Conservation (phyloP, 2,888 invertebrate species). For the Cryptus viduatorius region DNA sequence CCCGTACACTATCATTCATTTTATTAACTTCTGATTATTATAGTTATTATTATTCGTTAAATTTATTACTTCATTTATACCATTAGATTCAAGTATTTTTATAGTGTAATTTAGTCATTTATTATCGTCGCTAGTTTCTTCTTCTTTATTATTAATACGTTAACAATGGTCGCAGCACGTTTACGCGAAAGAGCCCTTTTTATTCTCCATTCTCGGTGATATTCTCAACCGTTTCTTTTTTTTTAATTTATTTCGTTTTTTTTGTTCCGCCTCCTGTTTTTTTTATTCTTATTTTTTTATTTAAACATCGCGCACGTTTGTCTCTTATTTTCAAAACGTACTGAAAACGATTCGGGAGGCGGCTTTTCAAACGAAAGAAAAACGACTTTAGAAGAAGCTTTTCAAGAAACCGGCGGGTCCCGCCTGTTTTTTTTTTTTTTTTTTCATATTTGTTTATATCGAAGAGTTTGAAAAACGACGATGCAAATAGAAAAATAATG, state of each 20-base stretch:
- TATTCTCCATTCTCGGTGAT: neutral
- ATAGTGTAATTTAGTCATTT: slow-evolving; percentile 57
- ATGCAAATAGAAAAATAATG: neutral
- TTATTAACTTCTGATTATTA: slow-evolving; percentile 49
- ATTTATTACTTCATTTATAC: slow-evolving; percentile 57
- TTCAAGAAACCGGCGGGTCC: slow-evolving; percentile 97
- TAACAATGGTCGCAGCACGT: slow-evolving; percentile 87
- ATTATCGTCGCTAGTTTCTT: slow-evolving; percentile 69
- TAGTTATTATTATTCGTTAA: slow-evolving; percentile 56
- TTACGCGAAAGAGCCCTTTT: slow-evolving; percentile 86
- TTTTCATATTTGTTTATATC: too few species aligned
- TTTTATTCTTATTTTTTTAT: slow-evolving; percentile 39
- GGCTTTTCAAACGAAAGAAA: slow-evolving; percentile 76
- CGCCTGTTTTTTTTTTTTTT: slow-evolving; percentile 87
- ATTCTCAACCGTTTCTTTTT: slow-evolving; percentile 40
- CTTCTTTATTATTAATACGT: slow-evolving; percentile 85
- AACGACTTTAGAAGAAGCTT: slow-evolving; percentile 94
- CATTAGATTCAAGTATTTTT: slow-evolving; percentile 57
- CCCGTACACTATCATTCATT: slow-evolving; percentile 35
- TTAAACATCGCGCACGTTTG: slow-evolving; percentile 53
- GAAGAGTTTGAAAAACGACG: too few species aligned
- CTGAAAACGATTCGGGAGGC: slow-evolving; percentile 82
- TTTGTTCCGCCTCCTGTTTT: slow-evolving; percentile 39
- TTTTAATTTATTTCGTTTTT: slow-evolving; percentile 46
- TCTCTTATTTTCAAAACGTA: slow-evolving; percentile 81